phyloP scores from a whole-genome alignment of 1,140 invertebrate genomes.

The Lucilia cuprina region DNA sequence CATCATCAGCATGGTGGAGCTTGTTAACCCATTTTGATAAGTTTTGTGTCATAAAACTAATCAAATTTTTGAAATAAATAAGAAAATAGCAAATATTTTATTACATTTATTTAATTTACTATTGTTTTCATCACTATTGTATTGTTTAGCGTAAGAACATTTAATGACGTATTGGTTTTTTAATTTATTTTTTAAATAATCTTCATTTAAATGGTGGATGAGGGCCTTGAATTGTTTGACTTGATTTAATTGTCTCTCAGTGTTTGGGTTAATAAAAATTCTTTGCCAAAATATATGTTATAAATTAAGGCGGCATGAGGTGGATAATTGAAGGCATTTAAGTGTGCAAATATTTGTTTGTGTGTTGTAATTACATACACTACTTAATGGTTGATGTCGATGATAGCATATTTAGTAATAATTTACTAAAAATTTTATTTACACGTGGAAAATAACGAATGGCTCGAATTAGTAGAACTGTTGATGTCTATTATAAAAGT shows the following conservation, averaged over 20 bases:
- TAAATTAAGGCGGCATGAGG: no score
- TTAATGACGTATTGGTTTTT: neutral
- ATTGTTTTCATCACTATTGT: neutral
- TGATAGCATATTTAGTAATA: no score
- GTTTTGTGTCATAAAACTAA: conserved; percentile 18
- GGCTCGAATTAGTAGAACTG: no score
- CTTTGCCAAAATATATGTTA: no score
- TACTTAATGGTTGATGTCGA: no score
- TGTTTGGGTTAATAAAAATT: neutral
- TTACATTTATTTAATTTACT: neutral
- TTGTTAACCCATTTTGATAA: conserved; percentile 31
- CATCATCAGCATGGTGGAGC: neutral
- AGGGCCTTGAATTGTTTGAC: neutral
- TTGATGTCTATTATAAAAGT: no score
- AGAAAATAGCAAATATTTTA: neutral
- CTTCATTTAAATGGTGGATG: neutral
- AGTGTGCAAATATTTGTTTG: no score
- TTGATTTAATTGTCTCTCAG: neutral
- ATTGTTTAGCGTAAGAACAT: neutral
- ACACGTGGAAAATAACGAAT: no score
- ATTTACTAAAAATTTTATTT: no score
- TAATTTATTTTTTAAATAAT: neutral
- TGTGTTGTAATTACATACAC: no score
- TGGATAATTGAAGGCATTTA: no score
- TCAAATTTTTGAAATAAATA: neutral